A percentile compares a stretch with the other conserved stretches of the same genome.
Conservation (phyloP, 2,888 invertebrate genomes). For the Minunthozetes semirufus region DNA sequence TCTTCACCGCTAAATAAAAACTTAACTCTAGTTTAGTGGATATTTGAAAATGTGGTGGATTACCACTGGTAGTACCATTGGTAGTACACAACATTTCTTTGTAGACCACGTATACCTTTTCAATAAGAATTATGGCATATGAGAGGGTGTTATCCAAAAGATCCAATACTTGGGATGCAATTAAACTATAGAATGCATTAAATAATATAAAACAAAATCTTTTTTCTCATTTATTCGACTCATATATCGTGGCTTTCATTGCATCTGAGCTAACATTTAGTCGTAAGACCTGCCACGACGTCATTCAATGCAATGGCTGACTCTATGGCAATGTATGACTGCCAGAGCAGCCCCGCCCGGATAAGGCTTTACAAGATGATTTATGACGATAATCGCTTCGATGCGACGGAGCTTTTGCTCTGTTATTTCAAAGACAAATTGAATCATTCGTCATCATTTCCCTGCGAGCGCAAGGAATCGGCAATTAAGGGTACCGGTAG, state of each 20-base stretch:
- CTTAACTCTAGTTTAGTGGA: background rate
- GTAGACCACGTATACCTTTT: too few species aligned
- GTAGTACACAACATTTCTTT: background rate
- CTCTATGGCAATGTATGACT: background rate
- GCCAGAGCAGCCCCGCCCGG: conserved; percentile 14
- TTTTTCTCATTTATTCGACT: conserved; percentile 9
- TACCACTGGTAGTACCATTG: background rate
- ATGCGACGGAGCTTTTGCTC: conserved; percentile 24
- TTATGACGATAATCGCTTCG: conserved; percentile 18
- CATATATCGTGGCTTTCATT: conserved; percentile 7
- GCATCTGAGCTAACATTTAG: background rate
- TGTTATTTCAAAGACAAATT: conserved; percentile 30
- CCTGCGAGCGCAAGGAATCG: background rate
- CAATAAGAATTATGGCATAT: conserved; percentile 13
- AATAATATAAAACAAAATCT: conserved; percentile 15
- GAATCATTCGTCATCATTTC: conserved; percentile 26
- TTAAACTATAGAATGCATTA: conserved; percentile 13
- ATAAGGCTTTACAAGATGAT: conserved; percentile 18
- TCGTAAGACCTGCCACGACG: conserved; percentile 23
- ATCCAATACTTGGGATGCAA: background rate
- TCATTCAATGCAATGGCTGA: background rate
- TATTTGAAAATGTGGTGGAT: background rate
- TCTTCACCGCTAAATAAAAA: background rate
- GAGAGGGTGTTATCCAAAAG: conserved; percentile 19
- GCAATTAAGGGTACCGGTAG: conserved; percentile 19